Conservation (phyloP, 2,113 vertebrate genomes). For the Octodon degus region DNA sequence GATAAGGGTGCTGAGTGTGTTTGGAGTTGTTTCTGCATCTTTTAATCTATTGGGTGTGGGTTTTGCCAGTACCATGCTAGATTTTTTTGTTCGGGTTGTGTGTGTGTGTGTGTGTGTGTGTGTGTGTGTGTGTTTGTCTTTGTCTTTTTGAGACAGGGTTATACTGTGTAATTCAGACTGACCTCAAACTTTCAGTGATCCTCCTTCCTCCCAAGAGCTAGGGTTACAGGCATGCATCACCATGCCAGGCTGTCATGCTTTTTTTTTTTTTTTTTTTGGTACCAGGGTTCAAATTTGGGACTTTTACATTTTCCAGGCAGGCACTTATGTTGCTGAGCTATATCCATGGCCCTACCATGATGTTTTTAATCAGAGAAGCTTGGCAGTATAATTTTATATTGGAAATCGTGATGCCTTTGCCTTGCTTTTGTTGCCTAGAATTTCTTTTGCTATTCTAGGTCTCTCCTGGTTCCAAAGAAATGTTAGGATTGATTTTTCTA, state of each 20-base stretch:
- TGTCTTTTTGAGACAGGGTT: background rate
- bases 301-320: no score
- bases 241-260: background rate
- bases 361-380: background rate
- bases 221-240: background rate
- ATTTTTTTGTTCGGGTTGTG: background rate
- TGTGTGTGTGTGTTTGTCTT: no score
- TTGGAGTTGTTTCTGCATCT: background rate
- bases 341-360: background rate
- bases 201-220: background rate
- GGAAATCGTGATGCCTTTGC: background rate
- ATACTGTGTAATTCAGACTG: background rate
- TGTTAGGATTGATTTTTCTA: background rate
- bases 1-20: background rate
- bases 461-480: background rate
- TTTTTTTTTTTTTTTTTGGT: no score
- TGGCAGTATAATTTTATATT: background rate
- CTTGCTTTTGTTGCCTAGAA: background rate
- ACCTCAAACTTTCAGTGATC: background rate
- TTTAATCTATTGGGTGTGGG: background rate
- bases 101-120: no score
- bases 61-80: background rate
- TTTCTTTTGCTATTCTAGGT: background rate
- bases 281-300: no score
- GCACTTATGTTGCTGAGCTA: no score